phyloP scores from a whole-genome alignment of 2,113 vertebrate species.

The Philantomba maxwellii region DNA sequence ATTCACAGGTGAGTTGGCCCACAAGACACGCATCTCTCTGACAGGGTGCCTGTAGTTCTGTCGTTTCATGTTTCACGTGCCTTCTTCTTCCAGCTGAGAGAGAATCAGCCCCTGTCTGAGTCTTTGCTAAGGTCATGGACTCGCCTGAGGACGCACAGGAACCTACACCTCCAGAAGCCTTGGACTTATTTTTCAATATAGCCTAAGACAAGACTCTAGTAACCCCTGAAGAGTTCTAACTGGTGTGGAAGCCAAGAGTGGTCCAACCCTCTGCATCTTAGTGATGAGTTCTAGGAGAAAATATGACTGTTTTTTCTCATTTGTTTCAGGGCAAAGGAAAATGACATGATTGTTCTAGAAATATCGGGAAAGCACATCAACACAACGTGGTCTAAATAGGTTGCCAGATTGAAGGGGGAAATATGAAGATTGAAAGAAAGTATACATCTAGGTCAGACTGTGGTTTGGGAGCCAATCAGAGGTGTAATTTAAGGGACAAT shows the following conservation, averaged over 20 bases:
- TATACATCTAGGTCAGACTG: not conserved
- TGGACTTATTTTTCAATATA: not conserved
- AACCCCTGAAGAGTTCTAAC: not conserved
- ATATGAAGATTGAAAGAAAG: not conserved
- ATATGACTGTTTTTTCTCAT: not conserved
- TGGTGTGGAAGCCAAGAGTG: not conserved
- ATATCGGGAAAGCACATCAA: not conserved
- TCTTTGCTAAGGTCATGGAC: not conserved
- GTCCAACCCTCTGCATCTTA: not conserved
- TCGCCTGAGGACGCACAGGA: not conserved
- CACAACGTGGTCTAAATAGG: not conserved
- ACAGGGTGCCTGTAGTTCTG: not conserved
- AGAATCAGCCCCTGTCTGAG: not conserved
- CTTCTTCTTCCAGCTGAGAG: not conserved
- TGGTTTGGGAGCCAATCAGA: not conserved
- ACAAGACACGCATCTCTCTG: not conserved
- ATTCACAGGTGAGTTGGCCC: not conserved
- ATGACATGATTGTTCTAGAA: not conserved
- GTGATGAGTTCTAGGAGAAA: not conserved
- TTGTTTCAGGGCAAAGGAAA: not conserved
- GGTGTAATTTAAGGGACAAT: not conserved
- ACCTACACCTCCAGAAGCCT: not conserved
- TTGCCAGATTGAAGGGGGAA: not conserved
- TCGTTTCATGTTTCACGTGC: not conserved
- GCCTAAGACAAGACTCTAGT: not conserved